Conservation (phyloP, 2,797 vertebrate species). For the Chaunax sp. region DNA sequence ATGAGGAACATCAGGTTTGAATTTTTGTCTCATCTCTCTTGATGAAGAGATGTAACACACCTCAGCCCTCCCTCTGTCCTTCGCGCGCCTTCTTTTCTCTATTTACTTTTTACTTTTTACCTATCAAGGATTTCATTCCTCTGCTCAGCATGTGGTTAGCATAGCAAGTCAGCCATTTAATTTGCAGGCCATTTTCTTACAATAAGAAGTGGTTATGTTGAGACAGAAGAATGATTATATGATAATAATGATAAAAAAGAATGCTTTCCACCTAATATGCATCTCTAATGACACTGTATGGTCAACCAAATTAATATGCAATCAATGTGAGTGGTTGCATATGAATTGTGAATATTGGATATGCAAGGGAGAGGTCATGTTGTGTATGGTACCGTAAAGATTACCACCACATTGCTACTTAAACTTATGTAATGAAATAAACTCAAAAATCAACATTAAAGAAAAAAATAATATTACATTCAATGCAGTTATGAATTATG, state of each 20-base stretch:
- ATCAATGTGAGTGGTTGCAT: constrained; percentile 48
- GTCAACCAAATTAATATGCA: constrained; percentile 60
- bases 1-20: constrained; percentile 62
- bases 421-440: constrained; percentile 45
- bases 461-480: constrained; percentile 17
- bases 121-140: constrained; percentile 26
- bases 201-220: neutral
- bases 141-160: constrained; percentile 17
- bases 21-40: constrained; percentile 47
- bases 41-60: constrained; percentile 36
- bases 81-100: constrained; percentile 4
- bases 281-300: constrained; percentile 45
- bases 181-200: constrained; percentile 3
- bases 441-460: constrained; percentile 29
- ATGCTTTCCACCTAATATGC: constrained; percentile 21
- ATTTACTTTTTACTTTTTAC: constrained; percentile 25
- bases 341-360: constrained; percentile 48
- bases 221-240: neutral
- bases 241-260: neutral
- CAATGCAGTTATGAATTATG: constrained; percentile 41
- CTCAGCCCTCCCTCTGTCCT: constrained; percentile 11
- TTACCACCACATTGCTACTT: constrained; percentile 49
- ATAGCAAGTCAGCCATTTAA: constrained; percentile 30
- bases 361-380: constrained; percentile 40
- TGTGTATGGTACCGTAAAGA: constrained; percentile 40